Evolutionary conservation across 1,140 invertebrate genomes (phyloP).

Genomic region (Neodiprion lecontei): DNA sequence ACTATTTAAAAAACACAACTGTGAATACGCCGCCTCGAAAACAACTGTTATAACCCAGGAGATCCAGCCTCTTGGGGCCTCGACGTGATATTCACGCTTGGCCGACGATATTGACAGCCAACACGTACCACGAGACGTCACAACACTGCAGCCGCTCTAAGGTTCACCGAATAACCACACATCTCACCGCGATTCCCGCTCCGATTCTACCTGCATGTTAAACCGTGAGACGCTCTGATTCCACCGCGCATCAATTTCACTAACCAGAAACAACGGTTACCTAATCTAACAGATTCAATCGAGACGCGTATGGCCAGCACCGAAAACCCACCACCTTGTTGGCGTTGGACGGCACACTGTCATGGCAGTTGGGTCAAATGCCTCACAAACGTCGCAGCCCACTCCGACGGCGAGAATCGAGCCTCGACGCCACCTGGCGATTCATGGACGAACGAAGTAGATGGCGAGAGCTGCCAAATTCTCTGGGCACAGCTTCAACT

Average conservation of each 20-base stretch:
- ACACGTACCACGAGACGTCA: conserved; percentile 10
- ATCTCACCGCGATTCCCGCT: neutral
- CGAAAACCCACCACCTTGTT: conserved; percentile 6
- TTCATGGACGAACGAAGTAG: too few relatives aligned
- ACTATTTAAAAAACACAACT: neutral
- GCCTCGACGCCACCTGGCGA: neutral
- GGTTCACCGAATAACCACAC: neutral
- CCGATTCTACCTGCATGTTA: neutral
- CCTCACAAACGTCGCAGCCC: conserved; percentile 1
- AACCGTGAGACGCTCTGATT: neutral
- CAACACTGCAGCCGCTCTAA: conserved; percentile 1
- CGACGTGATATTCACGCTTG: neutral
- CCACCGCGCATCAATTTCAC: neutral
- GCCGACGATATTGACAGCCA: conserved; percentile 9
- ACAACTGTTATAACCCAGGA: neutral
- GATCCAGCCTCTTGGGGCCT: neutral
- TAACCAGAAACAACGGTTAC: neutral
- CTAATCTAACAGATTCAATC: neutral
- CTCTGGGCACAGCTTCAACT: too few relatives aligned
- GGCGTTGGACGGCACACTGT: conserved; percentile 8
- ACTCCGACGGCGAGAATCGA: neutral
- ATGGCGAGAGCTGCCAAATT: too few relatives aligned
- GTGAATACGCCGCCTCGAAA: neutral
- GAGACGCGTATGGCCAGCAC: neutral
- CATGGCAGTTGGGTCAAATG: conserved; percentile 6